Conservation (phyloP, 1,140 invertebrate genomes). For the Adelges cooleyi region DNA sequence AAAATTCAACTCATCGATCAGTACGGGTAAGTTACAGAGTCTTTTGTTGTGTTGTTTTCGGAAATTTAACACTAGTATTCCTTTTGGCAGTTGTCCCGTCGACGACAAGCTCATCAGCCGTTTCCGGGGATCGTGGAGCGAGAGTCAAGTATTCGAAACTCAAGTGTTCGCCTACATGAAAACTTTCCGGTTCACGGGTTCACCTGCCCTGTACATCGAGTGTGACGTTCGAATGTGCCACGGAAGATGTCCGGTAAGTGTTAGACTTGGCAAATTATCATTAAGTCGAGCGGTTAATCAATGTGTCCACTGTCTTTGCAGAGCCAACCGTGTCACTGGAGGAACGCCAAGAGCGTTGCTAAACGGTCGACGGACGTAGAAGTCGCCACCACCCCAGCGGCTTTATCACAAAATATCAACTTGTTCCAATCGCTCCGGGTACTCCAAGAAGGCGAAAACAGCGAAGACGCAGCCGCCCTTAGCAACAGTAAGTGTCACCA, state of each 20-base stretch:
- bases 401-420: slow-evolving; percentile 74
- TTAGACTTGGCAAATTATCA: no score
- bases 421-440: slow-evolving; percentile 78
- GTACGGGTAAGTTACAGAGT: slow-evolving; percentile 53
- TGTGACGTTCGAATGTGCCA: slow-evolving; percentile 92
- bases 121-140: slow-evolving; percentile 84
- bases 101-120: slow-evolving; percentile 85
- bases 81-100: slow-evolving; percentile 63
- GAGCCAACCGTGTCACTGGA: slow-evolving; percentile 87
- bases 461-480: slow-evolving; percentile 43
- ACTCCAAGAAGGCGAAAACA: slow-evolving; percentile 69
- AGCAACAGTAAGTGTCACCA: slow-evolving; percentile 37
- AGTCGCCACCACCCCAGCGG: slow-evolving; percentile 32
- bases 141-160: slow-evolving; percentile 78
- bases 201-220: slow-evolving; percentile 84
- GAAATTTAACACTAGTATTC: background rate
- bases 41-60: background rate
- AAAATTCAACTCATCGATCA: slow-evolving; percentile 84
- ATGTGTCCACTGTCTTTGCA: no score
- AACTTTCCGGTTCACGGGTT: slow-evolving; percentile 86
- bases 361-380: slow-evolving; percentile 43
- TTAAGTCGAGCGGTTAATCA: no score
- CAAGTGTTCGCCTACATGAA: slow-evolving; percentile 92
- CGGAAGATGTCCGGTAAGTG: slow-evolving; percentile 76
- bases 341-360: slow-evolving; percentile 65